phyloP scores from a whole-genome alignment of 2,113 vertebrate species.

The Ophthalmolycus amberensis region DNA sequence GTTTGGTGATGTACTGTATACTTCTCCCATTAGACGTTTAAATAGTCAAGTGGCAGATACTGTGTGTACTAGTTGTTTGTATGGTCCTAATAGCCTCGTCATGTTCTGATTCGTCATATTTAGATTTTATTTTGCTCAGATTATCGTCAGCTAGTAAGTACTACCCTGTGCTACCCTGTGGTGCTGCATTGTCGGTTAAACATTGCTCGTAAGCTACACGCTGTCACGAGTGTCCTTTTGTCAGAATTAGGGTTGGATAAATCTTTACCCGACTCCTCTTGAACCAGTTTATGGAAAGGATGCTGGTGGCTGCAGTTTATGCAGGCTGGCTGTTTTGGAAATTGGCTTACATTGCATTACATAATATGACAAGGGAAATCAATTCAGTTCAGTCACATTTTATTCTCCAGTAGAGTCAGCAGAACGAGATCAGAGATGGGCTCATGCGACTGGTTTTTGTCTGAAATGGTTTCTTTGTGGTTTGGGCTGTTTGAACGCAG shows the following conservation, averaged over 20 bases:
- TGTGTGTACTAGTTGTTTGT: not conserved
- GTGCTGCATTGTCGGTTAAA: not conserved
- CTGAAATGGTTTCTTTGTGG: not conserved
- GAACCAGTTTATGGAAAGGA: not conserved
- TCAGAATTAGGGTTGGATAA: not conserved
- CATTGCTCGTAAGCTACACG: not conserved
- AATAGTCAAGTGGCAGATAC: not conserved
- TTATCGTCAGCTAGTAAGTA: not conserved
- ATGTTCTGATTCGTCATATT: not conserved
- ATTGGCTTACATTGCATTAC: constrained; percentile 28
- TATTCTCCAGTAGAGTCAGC: constrained; percentile 11
- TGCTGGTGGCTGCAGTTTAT: constrained; percentile 18
- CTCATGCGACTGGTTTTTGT: not conserved
- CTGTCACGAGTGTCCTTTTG: not conserved
- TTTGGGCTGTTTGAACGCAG: constrained; percentile 8
- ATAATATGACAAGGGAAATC: constrained; percentile 45
- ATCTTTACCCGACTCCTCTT: not conserved
- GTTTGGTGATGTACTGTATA: not conserved
- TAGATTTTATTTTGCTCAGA: not conserved
- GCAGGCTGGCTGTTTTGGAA: constrained; percentile 22
- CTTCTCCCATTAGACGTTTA: not conserved
- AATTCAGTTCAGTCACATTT: constrained; percentile 30
- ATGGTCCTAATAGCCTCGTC: not conserved
- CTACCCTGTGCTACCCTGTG: not conserved
- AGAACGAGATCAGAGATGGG: not conserved